Evolutionary conservation across 2,888 invertebrate species (phyloP).

Genomic region (Trichogramma evanescens): DNA sequence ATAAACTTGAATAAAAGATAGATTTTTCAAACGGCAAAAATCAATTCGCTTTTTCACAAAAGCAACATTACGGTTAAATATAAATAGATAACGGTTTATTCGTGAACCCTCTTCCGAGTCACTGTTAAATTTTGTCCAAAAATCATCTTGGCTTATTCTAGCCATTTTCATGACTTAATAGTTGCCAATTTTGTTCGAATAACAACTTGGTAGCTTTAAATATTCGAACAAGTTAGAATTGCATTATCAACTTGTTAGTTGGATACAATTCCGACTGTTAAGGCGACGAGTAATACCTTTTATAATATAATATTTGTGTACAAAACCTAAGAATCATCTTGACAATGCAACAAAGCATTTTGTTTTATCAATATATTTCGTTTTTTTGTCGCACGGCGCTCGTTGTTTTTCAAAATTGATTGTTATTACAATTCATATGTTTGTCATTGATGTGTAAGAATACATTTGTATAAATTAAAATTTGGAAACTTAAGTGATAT

Average conservation of each 20-base stretch:
- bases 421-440: conserved; percentile 23
- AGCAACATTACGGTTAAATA: conserved; percentile 19
- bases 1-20: conserved; percentile 16
- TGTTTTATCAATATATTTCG: conserved; percentile 21
- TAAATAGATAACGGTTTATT: conserved; percentile 30
- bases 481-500: conserved; percentile 4
- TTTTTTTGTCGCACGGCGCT: conserved; percentile 23
- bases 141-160: conserved; percentile 20
- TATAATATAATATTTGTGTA: too few relatives aligned
- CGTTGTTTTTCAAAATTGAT: conserved; percentile 31
- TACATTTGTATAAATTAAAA: conserved; percentile 14
- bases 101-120: conserved; percentile 33
- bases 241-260: too few relatives aligned
- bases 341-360: conserved; percentile 33
- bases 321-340: conserved; percentile 10
- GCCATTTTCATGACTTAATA: not conserved
- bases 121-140: conserved; percentile 30
- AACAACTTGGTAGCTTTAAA: too few relatives aligned
- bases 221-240: too few relatives aligned
- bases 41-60: conserved; percentile 33
- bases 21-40: conserved; percentile 39
- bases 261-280: too few relatives aligned
- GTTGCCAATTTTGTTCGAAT: too few relatives aligned
- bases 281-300: too few relatives aligned
- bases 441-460: conserved; percentile 19